phyloP scores from a whole-genome alignment of 2,888 invertebrate species.

The Pseudeuparius sepicola region DNA sequence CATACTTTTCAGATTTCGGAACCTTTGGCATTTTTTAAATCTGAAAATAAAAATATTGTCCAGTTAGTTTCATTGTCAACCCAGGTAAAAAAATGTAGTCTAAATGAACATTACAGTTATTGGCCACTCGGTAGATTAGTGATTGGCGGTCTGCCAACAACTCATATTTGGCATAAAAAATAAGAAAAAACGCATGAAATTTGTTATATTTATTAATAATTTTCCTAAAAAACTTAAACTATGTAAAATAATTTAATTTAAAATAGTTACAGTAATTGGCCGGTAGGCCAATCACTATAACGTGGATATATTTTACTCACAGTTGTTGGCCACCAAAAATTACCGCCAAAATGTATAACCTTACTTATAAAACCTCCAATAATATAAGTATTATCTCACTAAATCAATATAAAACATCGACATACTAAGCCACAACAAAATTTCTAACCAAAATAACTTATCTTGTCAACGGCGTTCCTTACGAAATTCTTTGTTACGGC shows the following conservation, averaged over 20 bases:
- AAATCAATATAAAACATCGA: too few relatives aligned
- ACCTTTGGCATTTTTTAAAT: constrained; percentile 6
- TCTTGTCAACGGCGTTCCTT: too few relatives aligned
- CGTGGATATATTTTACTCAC: too few relatives aligned
- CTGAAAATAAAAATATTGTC: constrained; percentile 2
- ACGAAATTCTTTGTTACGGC: too few relatives aligned
- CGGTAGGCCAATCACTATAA: too few relatives aligned
- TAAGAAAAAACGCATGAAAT: constrained; percentile 3
- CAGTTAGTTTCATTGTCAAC: constrained; percentile 3
- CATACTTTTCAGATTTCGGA: not conserved
- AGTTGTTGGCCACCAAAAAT: too few relatives aligned
- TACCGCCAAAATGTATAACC: too few relatives aligned
- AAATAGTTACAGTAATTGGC: too few relatives aligned
- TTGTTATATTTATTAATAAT: not conserved
- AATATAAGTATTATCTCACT: too few relatives aligned
- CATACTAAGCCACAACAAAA: not conserved
- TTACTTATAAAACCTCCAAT: too few relatives aligned
- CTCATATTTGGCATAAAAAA: not conserved
- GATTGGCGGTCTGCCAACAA: constrained; percentile 1
- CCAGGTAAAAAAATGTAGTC: constrained; percentile 1
- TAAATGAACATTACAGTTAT: constrained; percentile 2
- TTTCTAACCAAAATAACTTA: constrained; percentile 2
- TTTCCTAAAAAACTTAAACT: not conserved
- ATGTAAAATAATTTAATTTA: too few relatives aligned
- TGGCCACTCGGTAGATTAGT: constrained; percentile 2